phyloP scores from a whole-genome alignment of 2,797 vertebrate genomes.

The Cossypha caffra region DNA sequence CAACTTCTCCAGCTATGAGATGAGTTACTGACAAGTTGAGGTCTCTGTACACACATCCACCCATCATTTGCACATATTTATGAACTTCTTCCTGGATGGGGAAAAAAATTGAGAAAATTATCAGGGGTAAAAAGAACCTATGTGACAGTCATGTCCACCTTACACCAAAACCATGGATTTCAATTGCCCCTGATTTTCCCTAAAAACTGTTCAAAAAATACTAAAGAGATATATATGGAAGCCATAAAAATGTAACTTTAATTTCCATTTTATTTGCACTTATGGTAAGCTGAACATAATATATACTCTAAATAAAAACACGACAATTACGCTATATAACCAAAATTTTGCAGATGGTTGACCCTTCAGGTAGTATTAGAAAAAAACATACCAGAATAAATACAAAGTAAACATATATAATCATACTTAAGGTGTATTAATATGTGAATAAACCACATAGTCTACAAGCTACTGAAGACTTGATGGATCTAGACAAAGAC shows the following conservation, averaged over 20 bases:
- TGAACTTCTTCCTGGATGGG: conserved; percentile 88
- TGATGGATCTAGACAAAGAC: background rate
- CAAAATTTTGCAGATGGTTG: background rate
- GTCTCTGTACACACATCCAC: conserved; percentile 89
- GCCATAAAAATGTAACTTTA: background rate
- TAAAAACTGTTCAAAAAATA: background rate
- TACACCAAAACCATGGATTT: background rate
- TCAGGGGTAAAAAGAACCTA: background rate
- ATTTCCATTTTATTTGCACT: background rate
- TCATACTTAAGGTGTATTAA: background rate
- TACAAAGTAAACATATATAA: background rate
- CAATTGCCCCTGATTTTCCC: background rate
- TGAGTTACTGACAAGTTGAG: conserved; percentile 93
- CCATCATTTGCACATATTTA: conserved; percentile 93
- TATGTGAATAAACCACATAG: background rate
- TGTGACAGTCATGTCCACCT: background rate
- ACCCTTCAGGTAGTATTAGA: background rate
- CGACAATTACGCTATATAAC: accelerated
- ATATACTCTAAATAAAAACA: background rate
- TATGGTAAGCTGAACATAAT: background rate
- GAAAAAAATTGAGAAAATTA: background rate
- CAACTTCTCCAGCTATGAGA: conserved; percentile 95
- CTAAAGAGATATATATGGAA: background rate
- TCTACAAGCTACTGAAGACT: background rate
- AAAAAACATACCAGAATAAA: background rate